Percentiles rank a stretch among this genome's conserved stretches.
phyloP scores from a whole-genome alignment of 2,888 invertebrate genomes.

The Anthophora plumipes region DNA sequence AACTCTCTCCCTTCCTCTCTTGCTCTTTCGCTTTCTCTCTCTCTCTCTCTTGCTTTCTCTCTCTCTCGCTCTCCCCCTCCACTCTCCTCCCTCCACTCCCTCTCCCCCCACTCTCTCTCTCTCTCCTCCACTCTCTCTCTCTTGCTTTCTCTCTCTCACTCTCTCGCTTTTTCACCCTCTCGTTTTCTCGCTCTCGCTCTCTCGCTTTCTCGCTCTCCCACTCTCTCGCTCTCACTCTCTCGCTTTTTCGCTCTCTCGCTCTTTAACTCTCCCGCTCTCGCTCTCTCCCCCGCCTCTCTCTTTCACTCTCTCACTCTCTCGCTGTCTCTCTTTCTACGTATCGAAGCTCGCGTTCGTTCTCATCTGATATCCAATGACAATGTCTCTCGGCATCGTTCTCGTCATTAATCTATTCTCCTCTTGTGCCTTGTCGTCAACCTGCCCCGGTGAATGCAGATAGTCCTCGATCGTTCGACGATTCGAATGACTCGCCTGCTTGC shows the following conservation, averaged over 20 bases:
- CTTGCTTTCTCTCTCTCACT: background rate
- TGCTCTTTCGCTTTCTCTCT: constrained; percentile 20
- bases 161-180: no score
- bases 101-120: background rate
- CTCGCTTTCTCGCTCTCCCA: background rate
- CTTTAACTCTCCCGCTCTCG: background rate
- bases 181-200: no score
- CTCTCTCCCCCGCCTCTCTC: background rate
- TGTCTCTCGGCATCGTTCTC: constrained; percentile 57
- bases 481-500: constrained; percentile 38
- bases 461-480: constrained; percentile 58
- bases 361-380: constrained; percentile 70
- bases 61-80: no score
- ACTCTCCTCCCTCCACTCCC: no score
- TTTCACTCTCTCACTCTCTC: background rate
- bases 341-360: background rate
- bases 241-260: background rate
- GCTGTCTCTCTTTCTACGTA: background rate
- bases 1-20: constrained; percentile 44
- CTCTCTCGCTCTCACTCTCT: background rate
- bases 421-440: constrained; percentile 53
- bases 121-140: background rate
- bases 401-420: constrained; percentile 68
- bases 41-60: background rate
- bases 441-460: constrained; percentile 57